Conservation (phyloP, 1,140 invertebrate genomes). For the Procambarus virginalis region DNA sequence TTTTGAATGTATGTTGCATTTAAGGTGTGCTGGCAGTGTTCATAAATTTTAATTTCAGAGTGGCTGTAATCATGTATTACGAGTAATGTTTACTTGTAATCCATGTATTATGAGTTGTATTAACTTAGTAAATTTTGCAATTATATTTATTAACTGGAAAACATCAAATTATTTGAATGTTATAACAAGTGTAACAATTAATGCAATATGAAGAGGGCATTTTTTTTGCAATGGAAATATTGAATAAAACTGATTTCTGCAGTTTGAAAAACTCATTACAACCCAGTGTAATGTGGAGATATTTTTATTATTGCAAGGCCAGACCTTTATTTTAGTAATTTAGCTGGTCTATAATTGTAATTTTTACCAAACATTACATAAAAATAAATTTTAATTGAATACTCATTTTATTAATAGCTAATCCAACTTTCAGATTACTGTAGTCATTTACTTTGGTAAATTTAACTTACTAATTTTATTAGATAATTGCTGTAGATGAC, state of each 20-base stretch:
- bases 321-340: conserved; percentile 34
- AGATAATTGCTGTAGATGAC: too few relatives aligned
- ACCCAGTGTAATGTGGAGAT: conserved; percentile 1
- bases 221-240: background rate
- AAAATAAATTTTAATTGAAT: background rate
- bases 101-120: too few relatives aligned
- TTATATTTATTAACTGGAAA: background rate
- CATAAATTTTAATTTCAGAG: background rate
- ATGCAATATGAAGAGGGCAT: background rate
- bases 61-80: too few relatives aligned
- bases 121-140: too few relatives aligned
- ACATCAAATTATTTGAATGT: background rate
- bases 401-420: background rate
- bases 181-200: background rate
- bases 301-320: conserved; percentile 12
- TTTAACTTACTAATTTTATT: too few relatives aligned
- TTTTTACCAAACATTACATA: background rate
- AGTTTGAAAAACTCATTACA: background rate
- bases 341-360: conserved; percentile 13
- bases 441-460: too few relatives aligned
- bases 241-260: background rate
- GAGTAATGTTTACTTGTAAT: too few relatives aligned
- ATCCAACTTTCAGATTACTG: background rate
- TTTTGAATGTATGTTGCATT: background rate
- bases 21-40: background rate